These are phyloP conservation scores for Cabera pusaria DNA, from an alignment of 2,888 invertebrate species.

Conservation along the genomic window DNA sequence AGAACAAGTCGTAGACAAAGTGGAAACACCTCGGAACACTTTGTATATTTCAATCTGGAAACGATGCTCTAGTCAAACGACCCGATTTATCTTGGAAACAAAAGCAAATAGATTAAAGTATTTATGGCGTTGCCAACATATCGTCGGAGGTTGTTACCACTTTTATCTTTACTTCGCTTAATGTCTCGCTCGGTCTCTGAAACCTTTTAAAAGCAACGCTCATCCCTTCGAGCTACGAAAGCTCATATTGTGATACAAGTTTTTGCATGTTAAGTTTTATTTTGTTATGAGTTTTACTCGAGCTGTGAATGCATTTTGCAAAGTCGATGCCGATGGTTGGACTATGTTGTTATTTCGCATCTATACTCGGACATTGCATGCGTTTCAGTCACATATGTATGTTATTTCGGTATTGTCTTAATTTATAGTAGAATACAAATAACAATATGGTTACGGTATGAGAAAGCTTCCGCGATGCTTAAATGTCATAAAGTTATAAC, in stretches of 20 bases:
- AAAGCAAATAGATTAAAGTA: conserved; percentile 71
- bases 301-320: conserved; percentile 14
- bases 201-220: conserved; percentile 71
- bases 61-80: conserved; percentile 64
- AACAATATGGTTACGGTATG: neutral
- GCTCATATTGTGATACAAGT: conserved; percentile 47
- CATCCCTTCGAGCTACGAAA: conserved; percentile 64
- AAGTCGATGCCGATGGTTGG: conserved; percentile 1
- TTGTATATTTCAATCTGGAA: conserved; percentile 57
- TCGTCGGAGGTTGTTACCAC: conserved; percentile 60
- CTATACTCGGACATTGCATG: conserved; percentile 1
- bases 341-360: conserved; percentile 12
- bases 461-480: neutral
- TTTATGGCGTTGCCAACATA: conserved; percentile 66
- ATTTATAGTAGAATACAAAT: conserved; percentile 10
- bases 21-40: conserved; percentile 45
- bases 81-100: conserved; percentile 69
- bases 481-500: too few relatives aligned
- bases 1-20: conserved; percentile 47
- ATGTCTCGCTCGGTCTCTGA: conserved; percentile 61
- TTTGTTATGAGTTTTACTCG: conserved; percentile 27
- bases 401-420: conserved; percentile 19
- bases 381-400: conserved; percentile 19
- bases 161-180: conserved; percentile 70
- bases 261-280: conserved; percentile 41